These are phyloP conservation scores for Trissolcus basalis DNA, from an alignment of 1,140 invertebrate genomes.

Conservation along the genomic window DNA sequence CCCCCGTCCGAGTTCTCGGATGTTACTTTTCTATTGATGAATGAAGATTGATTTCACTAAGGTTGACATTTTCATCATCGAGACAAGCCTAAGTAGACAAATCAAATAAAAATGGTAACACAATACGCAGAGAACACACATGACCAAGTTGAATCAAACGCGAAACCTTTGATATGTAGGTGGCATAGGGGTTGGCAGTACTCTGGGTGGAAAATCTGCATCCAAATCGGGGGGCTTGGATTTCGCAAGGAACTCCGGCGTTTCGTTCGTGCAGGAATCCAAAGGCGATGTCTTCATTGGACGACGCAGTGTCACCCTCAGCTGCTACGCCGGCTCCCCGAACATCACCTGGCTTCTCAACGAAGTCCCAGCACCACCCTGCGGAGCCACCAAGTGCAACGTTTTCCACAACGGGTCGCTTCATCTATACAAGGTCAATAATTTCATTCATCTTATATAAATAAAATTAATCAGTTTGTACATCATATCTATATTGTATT, in stretches of 20 bases:
- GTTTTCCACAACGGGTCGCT: slow-evolving; percentile 68
- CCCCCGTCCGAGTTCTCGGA: too few relatives aligned
- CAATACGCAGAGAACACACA: too few relatives aligned
- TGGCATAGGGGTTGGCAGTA: slow-evolving; percentile 67
- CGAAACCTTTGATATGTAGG: slow-evolving; percentile 48
- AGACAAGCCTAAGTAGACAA: too few relatives aligned
- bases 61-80: too few relatives aligned
- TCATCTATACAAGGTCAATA: slow-evolving; percentile 62
- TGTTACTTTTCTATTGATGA: too few relatives aligned
- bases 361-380: slow-evolving; percentile 66
- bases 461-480: too few relatives aligned
- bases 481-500: too few relatives aligned
- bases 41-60: too few relatives aligned
- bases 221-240: slow-evolving; percentile 59
- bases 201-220: slow-evolving; percentile 64
- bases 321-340: slow-evolving; percentile 62
- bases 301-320: slow-evolving; percentile 67
- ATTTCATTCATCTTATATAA: neutral
- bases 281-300: slow-evolving; percentile 69
- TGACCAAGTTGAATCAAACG: neutral
- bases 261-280: slow-evolving; percentile 66
- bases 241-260: slow-evolving; percentile 37
- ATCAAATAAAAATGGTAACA: too few relatives aligned
- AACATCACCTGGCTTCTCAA: slow-evolving; percentile 70
- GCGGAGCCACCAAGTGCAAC: slow-evolving; percentile 63